Evolutionary conservation across 2,888 invertebrate genomes (phyloP).

Genomic region (Apamea crenata): DNA sequence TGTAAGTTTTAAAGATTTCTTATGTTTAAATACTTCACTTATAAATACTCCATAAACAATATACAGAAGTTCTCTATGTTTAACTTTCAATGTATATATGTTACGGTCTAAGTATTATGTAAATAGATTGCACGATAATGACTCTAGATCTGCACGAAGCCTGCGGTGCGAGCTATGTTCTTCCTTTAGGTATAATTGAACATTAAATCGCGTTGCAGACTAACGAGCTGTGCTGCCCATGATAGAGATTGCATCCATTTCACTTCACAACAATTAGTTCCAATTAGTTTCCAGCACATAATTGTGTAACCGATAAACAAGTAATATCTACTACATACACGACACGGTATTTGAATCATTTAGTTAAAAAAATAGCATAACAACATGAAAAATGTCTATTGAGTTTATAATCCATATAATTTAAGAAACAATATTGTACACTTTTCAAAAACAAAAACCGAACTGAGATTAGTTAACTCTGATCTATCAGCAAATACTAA

Average conservation of each 20-base stretch:
- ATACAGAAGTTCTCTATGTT: constrained; percentile 41
- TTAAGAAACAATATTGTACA: constrained; percentile 23
- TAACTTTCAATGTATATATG: constrained; percentile 58
- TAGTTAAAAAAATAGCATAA: constrained; percentile 1
- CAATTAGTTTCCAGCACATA: constrained; percentile 47
- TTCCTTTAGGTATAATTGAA: constrained; percentile 10
- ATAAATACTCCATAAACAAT: constrained; percentile 62
- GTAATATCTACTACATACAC: constrained; percentile 19
- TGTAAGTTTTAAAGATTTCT: constrained; percentile 45
- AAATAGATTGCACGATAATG: constrained; percentile 47
- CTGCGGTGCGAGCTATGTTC: constrained; percentile 20
- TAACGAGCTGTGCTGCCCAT: background rate
- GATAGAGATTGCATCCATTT: background rate
- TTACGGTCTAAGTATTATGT: constrained; percentile 61
- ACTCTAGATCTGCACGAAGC: constrained; percentile 21
- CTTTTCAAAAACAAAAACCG: background rate
- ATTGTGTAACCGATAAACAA: constrained; percentile 32
- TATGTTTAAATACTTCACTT: constrained; percentile 55
- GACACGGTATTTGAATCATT: constrained; percentile 12
- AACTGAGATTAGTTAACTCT: constrained; percentile 15
- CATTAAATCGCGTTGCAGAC: constrained; percentile 10
- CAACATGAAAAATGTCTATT: background rate
- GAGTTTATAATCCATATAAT: constrained; percentile 2
- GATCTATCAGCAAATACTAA: too few relatives aligned
- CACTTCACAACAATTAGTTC: constrained; percentile 40